Conservation (phyloP, 2,888 invertebrate genomes). For the Odontothrips loti region DNA sequence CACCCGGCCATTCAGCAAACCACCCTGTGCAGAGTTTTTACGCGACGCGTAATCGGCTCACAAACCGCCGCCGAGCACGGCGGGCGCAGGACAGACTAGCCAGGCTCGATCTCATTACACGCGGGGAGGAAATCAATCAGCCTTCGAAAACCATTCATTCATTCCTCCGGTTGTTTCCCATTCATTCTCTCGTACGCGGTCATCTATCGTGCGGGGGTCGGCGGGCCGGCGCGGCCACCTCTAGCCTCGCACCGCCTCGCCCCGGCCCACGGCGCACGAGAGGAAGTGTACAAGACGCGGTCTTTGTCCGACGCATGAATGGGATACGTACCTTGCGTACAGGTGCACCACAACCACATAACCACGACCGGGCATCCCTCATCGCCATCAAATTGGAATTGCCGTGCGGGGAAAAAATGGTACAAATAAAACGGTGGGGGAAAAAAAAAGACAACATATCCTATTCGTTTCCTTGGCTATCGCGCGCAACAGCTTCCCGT, state of each 20-base stretch:
- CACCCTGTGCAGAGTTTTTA: too few species aligned
- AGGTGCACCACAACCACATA: not conserved
- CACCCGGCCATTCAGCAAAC: not conserved
- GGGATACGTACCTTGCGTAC: not conserved
- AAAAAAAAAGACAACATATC: not conserved
- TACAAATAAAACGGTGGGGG: not conserved
- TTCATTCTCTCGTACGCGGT: not conserved
- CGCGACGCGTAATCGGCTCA: not conserved
- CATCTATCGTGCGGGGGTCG: not conserved
- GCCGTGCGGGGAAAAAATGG: too few species aligned
- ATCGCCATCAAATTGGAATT: too few species aligned
- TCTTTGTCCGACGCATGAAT: constrained; percentile 8
- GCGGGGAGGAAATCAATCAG: constrained; percentile 8
- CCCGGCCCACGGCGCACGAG: not conserved
- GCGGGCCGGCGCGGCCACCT: not conserved
- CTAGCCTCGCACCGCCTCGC: not conserved
- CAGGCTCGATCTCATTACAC: constrained; percentile 8
- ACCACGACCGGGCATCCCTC: too few species aligned
- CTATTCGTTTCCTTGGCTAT: too few species aligned
- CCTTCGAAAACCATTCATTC: not conserved
- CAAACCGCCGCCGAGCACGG: too few species aligned
- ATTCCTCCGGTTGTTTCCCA: not conserved
- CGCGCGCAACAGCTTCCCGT: too few species aligned
- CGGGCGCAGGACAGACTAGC: not conserved
- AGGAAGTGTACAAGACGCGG: constrained; percentile 16